Base-by-base conservation (phyloP, 1,140 invertebrate genomes). In the Lanistes nyassanus region DNA sequence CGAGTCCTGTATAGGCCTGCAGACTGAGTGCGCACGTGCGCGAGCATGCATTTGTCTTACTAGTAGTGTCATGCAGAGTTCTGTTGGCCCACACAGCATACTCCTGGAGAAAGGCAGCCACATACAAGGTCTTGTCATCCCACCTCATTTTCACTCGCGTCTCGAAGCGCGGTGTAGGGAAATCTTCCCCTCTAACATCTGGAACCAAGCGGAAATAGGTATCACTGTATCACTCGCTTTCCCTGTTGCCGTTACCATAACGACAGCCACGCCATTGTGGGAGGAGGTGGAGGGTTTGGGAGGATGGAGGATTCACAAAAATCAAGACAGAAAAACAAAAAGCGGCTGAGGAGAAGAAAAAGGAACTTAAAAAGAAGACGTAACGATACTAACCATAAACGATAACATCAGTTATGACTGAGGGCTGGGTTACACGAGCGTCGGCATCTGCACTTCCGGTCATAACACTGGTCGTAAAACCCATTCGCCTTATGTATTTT, bases 61-160 rank as follows among this genome's bases (percentile, higher is more conserved):
- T 79, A 73, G 81, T 79, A 7, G 79, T 74, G 70, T 82, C 81
- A 55, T 82, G 81, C 16, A 80, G 60, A 2, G 76, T 77, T 47
- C 60, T 77, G 62, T 82, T 82, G 19, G 81, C 81, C 83, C 83
- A 84, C 5, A 84, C 77, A 53, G 81, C 75, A 1, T 71, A 77
- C 29, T 83, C 83, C 71, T 84, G 75, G 37, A 84, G 55, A 53
- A 67, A 75, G 13, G 78, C 82, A 21, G 76, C 83, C 1, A 84
- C 58, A 67, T 79, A 84, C 21, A 84, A 68, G 64, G 76, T 75
- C 2, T 67, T 72, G 73, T 83, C 74, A 53, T 84, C 82, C 78
- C 82, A 84, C 26, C 82, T 62, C 31, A 84, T 47, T 65, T 84
- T 84, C 1, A 82, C 70, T n/a, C 67, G 76, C 0, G 83, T 82